Base-by-base conservation (phyloP, 2,797 vertebrate species). In the Echeneis naucrates region DNA sequence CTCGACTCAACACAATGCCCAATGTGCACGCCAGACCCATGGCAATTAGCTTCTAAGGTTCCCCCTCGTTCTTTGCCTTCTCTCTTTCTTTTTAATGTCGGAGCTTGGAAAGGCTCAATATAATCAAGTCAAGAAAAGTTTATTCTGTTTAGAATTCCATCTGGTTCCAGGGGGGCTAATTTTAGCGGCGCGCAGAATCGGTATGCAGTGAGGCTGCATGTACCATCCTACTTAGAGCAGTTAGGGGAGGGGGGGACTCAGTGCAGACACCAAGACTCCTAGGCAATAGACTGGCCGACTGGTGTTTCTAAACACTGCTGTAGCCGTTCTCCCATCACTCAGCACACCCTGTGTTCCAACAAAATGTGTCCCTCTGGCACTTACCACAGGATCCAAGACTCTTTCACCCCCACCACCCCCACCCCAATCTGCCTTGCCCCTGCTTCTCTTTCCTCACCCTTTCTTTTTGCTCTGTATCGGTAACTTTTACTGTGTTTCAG, bases 61-160 rank as follows among this genome's bases (percentile, higher is more conserved):
- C 86, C 88, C 87, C 84, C 79, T 65, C 66, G 66, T 78, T 84
- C 75, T 83, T 83, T 84, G 80, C 86, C 84, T 87, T 89, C 89
- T 90, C 85, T 85, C 86, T 89, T 89, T 92, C 83, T 91, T 91
- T 91, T 91, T 90, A 92, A 88, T 89, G 89, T 92, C 42, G 69
- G 82, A 94, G 88, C 88, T 94, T 93, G 92, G 92, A 94, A 94
- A 87, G 90, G 89, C 89, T 94, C 89, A 92, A 91, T 89, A 92
- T 94, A 94, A 95, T 94, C 93, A 93, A 92, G 92, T 93, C 87
- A 93, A 91, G 91, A 92, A 92, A 93, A 93, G 91, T 94, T 94
- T 92, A 93, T 93, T 92, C 92, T 92, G 89, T 92, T 90, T 91
- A 92, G 91, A 93, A 93, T 94, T 93, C 91, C 87, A 92, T 93